phyloP scores from a whole-genome alignment of 1,140 invertebrate species.

The Drepana arcuata region DNA sequence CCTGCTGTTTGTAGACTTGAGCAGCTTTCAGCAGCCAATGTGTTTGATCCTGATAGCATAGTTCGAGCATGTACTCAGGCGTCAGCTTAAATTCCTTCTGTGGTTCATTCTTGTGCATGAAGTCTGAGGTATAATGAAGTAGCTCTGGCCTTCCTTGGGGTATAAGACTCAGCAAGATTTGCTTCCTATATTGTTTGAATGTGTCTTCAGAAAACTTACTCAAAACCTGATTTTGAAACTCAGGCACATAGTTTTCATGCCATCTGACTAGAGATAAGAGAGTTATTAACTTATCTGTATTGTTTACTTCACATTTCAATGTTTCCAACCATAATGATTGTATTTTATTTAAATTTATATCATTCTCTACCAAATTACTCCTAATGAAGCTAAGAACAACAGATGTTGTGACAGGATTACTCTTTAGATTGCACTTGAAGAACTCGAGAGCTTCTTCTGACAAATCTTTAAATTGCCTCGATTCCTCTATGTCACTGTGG shows the following conservation, averaged over 20 bases:
- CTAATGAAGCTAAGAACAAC: conserved; percentile 35
- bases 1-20: conserved; percentile 52
- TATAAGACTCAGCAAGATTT: conserved; percentile 49
- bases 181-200: conserved; percentile 51
- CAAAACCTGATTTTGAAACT: conserved; percentile 39
- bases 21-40: conserved; percentile 66
- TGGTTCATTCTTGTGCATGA: conserved; percentile 48
- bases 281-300: conserved; percentile 42
- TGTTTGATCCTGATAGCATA: conserved; percentile 60
- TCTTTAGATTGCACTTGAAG: conserved; percentile 42
- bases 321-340: conserved; percentile 43
- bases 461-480: conserved; percentile 29
- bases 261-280: conserved; percentile 46
- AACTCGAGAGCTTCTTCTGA: conserved; percentile 31
- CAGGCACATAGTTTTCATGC: conserved; percentile 31
- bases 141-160: conserved; percentile 44
- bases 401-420: conserved; percentile 53
- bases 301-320: conserved; percentile 37
- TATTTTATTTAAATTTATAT: conserved; percentile 32
- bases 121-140: conserved; percentile 32
- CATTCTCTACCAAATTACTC: conserved; percentile 29
- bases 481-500: conserved; percentile 33
- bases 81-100: conserved; percentile 54
- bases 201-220: conserved; percentile 37
- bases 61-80: conserved; percentile 64